phyloP scores from a whole-genome alignment of 2,113 vertebrate species.

The Oreocharis arfaki region DNA sequence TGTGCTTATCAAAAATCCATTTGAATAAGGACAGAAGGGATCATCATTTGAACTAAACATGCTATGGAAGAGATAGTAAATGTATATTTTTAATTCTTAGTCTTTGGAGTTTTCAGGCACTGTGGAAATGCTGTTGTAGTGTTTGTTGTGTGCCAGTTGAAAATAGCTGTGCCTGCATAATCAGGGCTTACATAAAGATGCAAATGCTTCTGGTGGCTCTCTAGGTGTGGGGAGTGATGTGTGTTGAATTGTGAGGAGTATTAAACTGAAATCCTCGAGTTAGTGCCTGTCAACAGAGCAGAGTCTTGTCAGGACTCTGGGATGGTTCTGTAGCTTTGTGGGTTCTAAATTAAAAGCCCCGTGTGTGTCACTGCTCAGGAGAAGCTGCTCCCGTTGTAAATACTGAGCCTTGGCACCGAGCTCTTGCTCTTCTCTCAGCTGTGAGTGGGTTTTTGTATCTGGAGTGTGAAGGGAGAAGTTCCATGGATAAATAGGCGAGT shows the following conservation, averaged over 20 bases:
- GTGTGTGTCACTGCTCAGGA: background rate
- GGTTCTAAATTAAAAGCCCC: background rate
- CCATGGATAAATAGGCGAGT: background rate
- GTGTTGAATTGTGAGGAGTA: background rate
- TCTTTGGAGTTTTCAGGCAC: background rate
- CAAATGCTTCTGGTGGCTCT: background rate
- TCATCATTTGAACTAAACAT: background rate
- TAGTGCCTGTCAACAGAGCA: background rate
- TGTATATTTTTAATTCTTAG: background rate
- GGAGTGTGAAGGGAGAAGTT: slow-evolving; percentile 5
- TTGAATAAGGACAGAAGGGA: background rate
- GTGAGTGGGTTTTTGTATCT: slow-evolving; percentile 10
- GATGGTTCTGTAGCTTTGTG: background rate
- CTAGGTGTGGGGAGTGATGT: background rate
- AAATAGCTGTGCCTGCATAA: slow-evolving; percentile 14
- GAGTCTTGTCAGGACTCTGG: background rate
- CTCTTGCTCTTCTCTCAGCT: background rate
- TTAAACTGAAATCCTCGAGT: background rate
- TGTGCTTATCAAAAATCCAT: background rate
- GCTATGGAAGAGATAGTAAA: background rate
- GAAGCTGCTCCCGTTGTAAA: background rate
- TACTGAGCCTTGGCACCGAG: background rate
- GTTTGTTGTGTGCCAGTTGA: background rate
- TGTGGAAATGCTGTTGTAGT: background rate
- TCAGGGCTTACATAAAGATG: slow-evolving; percentile 20